These are phyloP conservation scores for Epizoanthus scotinus DNA, from an alignment of 92 coral and sea anemone species.

Conservation along the genomic window DNA sequence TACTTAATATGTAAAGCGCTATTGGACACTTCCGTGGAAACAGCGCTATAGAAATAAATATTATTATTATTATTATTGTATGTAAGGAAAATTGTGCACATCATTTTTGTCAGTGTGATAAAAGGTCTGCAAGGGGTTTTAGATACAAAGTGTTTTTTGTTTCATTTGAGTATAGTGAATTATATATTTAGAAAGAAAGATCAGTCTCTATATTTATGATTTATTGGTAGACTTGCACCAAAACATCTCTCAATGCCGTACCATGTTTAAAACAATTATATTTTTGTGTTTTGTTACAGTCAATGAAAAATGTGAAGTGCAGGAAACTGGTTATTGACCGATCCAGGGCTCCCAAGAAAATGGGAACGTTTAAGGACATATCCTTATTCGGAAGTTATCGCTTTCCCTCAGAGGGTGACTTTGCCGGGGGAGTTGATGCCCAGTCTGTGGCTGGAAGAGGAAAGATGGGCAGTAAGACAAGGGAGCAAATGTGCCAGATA, in stretches of 20 bases:
- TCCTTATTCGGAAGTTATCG: slow-evolving; percentile 45
- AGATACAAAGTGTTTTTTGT: too few species aligned
- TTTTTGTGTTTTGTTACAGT: slow-evolving; percentile 26
- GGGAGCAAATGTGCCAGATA: slow-evolving; percentile 27
- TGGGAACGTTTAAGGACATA: slow-evolving; percentile 52
- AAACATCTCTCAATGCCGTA: neutral
- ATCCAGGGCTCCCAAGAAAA: slow-evolving; percentile 44
- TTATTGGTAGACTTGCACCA: too few species aligned
- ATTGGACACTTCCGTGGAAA: too few species aligned
- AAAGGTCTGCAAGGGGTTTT: too few species aligned
- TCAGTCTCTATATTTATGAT: too few species aligned
- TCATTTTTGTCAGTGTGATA: too few species aligned
- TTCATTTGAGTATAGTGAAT: too few species aligned
- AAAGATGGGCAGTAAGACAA: slow-evolving; percentile 32
- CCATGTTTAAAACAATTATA: neutral
- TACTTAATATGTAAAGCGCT: too few species aligned
- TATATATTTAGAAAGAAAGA: too few species aligned
- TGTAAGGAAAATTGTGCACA: too few species aligned
- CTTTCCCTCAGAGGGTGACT: slow-evolving; percentile 36
- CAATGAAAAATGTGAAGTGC: slow-evolving; percentile 58
- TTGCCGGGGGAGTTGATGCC: slow-evolving; percentile 40
- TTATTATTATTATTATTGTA: too few species aligned
- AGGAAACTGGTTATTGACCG: slow-evolving; percentile 27
- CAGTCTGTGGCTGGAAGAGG: slow-evolving; percentile 49
- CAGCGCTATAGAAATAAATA: too few species aligned